Base-by-base conservation (phyloP, 2,797 vertebrate genomes). In the Acanthiza pusilla region DNA sequence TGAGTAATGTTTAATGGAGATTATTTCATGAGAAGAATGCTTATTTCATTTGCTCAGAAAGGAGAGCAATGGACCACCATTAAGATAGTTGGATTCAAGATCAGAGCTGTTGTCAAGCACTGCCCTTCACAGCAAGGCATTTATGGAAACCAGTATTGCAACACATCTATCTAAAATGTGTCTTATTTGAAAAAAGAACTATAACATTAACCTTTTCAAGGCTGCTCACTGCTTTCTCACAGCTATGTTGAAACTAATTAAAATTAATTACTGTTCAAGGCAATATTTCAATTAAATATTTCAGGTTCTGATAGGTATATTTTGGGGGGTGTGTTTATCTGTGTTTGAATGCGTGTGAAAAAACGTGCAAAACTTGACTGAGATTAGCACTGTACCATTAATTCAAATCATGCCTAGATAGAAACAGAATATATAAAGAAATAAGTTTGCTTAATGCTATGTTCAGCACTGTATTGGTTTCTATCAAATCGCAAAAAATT, bases 291-390 rank as follows among this genome's bases (percentile, higher is more conserved):
- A 32, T 29, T 67, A 74, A 89, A 68, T 13, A 47, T 58, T 83
- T 70, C 2, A 29, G 18, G 27, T 43, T 61, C 9, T 58, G 4
- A 10, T 30, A 73, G 17, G 14, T 25, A 32, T 9, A 48, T 47
- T 57, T 58, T 45, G 1, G 1, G 6, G 10, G 1, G 3, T 3
- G 5, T n/a, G 7, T 13, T 11, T 19, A 7, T 45, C 26, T 10
- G 34, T 3, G 5, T 14, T 62, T 48, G 38, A 61, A 76, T 8
- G 5, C 36, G 9, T 63, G 16, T 2, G 5, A 76, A 65, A 38
- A 71, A 58, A 29, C 1, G 0, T 19, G 11, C 5, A 79, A 75
- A 76, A n/a, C 47, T 58, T 73, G 7, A 27, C 22, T 48, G 12
- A 50, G 7, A 7, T 68, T 80, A 60, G 45, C 27, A 67, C 4